Conservation (phyloP, 2,797 vertebrate species). For the Megalops cyprinoides region DNA sequence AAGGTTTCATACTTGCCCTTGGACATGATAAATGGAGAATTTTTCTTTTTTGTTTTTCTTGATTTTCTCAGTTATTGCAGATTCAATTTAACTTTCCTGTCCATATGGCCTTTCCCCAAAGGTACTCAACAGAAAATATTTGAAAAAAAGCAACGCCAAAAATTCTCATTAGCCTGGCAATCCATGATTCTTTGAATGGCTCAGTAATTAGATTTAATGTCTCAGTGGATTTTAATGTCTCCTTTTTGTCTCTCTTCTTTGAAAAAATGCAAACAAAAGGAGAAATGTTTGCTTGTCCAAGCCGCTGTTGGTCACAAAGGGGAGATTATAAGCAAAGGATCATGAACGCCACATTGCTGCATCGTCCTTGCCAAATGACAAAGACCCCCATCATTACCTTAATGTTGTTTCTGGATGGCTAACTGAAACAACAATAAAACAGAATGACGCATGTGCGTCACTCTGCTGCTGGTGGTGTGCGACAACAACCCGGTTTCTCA, state of each 20-base stretch:
- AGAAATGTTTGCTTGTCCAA: neutral
- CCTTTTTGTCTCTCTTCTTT: too few species aligned
- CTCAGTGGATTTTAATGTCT: constrained; percentile 2
- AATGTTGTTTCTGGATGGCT: constrained; percentile 36
- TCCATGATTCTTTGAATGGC: neutral
- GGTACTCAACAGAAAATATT: neutral
- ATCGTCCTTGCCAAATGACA: constrained; percentile 31
- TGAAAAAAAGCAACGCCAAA: neutral
- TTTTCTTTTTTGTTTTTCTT: constrained; percentile 11
- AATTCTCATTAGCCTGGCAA: neutral
- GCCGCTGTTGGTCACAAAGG: neutral
- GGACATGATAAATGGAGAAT: neutral
- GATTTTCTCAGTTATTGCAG: neutral
- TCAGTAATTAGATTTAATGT: neutral
- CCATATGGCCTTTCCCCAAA: neutral
- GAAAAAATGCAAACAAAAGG: too few species aligned
- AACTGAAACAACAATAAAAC: constrained; percentile 53
- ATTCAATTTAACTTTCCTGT: neutral
- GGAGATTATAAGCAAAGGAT: neutral
- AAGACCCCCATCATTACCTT: constrained; percentile 28
- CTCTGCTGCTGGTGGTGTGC: neutral
- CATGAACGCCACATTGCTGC: neutral
- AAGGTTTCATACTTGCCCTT: constrained; percentile 1
- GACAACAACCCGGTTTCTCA: neutral
- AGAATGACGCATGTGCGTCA: constrained; percentile 51